A percentile compares a stretch with the other conserved stretches of the same genome.
These are phyloP conservation scores for Drosophila parthenogenetica DNA, from an alignment of 2,888 invertebrate genomes.

Conservation along the genomic window DNA sequence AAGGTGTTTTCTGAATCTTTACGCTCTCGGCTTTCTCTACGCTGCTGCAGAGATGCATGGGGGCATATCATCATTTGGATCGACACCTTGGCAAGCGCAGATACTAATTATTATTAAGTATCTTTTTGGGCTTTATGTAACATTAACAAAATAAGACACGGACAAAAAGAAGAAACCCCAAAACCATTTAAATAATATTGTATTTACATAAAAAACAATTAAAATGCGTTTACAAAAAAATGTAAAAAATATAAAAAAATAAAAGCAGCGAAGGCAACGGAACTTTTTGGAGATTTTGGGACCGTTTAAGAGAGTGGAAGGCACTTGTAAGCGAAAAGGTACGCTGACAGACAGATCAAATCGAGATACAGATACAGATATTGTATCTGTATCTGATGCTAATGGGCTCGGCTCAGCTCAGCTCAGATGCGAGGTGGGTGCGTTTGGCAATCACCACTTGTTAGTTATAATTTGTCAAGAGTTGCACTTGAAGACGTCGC, in stretches of 20 bases:
- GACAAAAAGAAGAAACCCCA: slow-evolving; percentile 22
- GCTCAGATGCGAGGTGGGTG: slow-evolving; percentile 61
- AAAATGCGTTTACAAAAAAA: slow-evolving; percentile 66
- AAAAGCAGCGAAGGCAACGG: slow-evolving; percentile 36
- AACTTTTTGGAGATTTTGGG: slow-evolving; percentile 42
- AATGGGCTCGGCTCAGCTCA: slow-evolving; percentile 57
- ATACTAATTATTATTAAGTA: slow-evolving; percentile 77
- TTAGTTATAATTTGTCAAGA: slow-evolving; percentile 76
- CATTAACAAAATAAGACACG: slow-evolving; percentile 28
- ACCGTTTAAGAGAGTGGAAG: slow-evolving; percentile 35
- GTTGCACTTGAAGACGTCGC: slow-evolving; percentile 70
- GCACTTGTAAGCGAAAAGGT: slow-evolving; percentile 52
- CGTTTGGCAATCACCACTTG: slow-evolving; percentile 71
- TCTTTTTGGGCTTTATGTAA: slow-evolving; percentile 72
- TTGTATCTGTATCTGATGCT: slow-evolving; percentile 49
- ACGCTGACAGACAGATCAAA: slow-evolving; percentile 38
- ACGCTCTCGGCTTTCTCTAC: slow-evolving; percentile 68
- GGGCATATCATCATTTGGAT: slow-evolving; percentile 53
- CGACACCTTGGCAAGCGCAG: slow-evolving; percentile 72
- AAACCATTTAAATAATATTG: slow-evolving; percentile 70
- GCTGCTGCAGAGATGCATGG: slow-evolving; percentile 22
- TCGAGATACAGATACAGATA: slow-evolving; percentile 9
- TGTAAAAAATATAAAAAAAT: slow-evolving; percentile 42
- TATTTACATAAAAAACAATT: slow-evolving; percentile 78
- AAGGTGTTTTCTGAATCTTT: background rate